Evolutionary conservation across 2,888 invertebrate genomes (phyloP), one percentile per base, ranked within the genome.

Genomic region (Malachius bipustulatus): DNA sequence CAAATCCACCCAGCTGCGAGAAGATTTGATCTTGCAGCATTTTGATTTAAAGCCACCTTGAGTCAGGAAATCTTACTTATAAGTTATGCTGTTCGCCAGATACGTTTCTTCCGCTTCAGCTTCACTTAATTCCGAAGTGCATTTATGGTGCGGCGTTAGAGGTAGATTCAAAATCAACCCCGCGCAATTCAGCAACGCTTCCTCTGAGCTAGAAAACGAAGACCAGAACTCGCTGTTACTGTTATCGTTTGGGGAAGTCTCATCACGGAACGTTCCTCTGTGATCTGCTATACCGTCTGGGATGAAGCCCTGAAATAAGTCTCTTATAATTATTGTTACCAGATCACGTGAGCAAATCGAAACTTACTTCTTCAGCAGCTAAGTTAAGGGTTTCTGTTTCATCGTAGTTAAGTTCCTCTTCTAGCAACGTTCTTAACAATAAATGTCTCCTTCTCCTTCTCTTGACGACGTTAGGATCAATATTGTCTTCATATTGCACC

Each of bases 211-310:
- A 11, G 82, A 82, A 63, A 82, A 82, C 1, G 82, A 82, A 0
- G 82, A 82, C 77, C 79, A 82, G 61, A 77, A 81, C 56, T 82
- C 82, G 0, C 81, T 81, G 61, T 80, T 77, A 46, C 80, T 80
- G 62, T 74, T 73, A 51, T 82, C 82, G 47, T 77, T 70, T 4
- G 71, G 53, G 0, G 71, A 73, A 0, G 75, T 75, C 50, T 80
- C 76, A 59, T 77, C 77, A n/a, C n/a, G n/a, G 8, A 79, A 60
- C 2, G 63, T 65, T 1, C 70, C 71, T 50, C 73, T 70, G 47
- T 74, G 72, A 35, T 75, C 75, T 1, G 76, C 78, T 49, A 69
- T 73, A 2, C 73, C 78, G 47, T 77, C 77, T 6, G 75, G 71
- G 27, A 64, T 60, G 4, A 75, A 59, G 35, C 62, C 73, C 73